Conservation (phyloP, 2,888 invertebrate genomes). For the Tetranychus piercei region DNA sequence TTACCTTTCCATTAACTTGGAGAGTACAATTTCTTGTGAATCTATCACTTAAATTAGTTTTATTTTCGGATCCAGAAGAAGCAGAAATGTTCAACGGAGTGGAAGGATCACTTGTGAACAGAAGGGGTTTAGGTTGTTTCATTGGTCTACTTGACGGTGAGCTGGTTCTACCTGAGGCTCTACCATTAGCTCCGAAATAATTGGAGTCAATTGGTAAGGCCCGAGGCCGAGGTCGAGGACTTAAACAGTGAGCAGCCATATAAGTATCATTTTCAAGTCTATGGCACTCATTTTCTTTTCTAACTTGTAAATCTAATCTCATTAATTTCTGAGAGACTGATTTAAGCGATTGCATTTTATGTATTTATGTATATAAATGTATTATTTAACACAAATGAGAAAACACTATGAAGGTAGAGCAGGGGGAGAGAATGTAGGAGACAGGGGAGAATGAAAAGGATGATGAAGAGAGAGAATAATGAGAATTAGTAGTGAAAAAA, state of each 20-base stretch:
- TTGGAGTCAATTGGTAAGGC: constrained; percentile 31
- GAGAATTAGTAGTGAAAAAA: background rate
- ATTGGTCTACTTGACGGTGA: constrained; percentile 1
- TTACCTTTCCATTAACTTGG: constrained; percentile 6
- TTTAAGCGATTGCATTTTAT: background rate
- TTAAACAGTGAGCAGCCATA: constrained; percentile 19
- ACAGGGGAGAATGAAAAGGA: background rate
- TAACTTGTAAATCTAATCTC: constrained; percentile 8
- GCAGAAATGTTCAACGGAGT: constrained; percentile 3
- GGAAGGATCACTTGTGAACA: constrained; percentile 5
- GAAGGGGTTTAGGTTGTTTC: constrained; percentile 6
- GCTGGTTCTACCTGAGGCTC: constrained; percentile 1
- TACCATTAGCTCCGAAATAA: background rate
- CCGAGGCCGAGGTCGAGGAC: constrained; percentile 43
- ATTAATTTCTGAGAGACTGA: constrained; percentile 1
- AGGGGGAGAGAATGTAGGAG: background rate
- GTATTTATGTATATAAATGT: background rate
- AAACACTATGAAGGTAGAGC: background rate
- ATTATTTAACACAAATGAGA: background rate
- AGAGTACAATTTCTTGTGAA: constrained; percentile 1
- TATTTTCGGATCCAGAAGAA: background rate
- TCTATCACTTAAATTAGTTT: background rate
- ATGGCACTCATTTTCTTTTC: constrained; percentile 6
- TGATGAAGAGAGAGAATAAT: background rate
- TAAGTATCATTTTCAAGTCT: background rate